Base-by-base conservation (phyloP, 2,888 invertebrate genomes). In the Tineola bisselliella region DNA sequence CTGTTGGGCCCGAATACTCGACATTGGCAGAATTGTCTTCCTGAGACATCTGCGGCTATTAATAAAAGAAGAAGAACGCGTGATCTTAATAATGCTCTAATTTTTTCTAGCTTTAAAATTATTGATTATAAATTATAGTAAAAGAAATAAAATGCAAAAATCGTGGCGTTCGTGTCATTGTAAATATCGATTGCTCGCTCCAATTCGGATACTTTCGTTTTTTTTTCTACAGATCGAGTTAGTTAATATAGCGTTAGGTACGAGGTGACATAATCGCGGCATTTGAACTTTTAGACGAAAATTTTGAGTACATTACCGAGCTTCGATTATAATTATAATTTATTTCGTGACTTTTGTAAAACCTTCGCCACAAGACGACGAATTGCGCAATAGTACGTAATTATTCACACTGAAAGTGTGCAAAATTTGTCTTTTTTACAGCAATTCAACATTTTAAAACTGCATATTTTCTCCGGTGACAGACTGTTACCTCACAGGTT, bases 91-190 rank as follows among this genome's bases (percentile, higher is more conserved):
- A 25, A 2, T 25, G 25, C 6, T 25, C 25, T 4, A 25, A 4
- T 4, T 25, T 25, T 25, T 25, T 25, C n/a, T n/a, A n/a, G n/a
- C n/a, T n/a, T n/a, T 31, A 31, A 31, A 31, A 31, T 31, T 38
- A 38, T 3, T n/a, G n/a, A 48, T 17, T 48, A 48, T 15, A 13
- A n/a, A n/a, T n/a, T n/a, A n/a, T n/a, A n/a, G n/a, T n/a, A n/a
- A 48, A 48, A 48, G 8, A 48, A 54, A 11, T 13, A 54, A 54
- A 19, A 19, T 8, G 6, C 18, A 18, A 54, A 54, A 54, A 18
- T 54, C 54, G 54, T 54, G 54, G 13, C 8, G 10, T 54, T 54
- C 54, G 54, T 54, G 54, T 54, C 54, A 54, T 54, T 54, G 54
- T 25, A 8, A 25, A 25, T 18, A 48, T 25, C 18, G 25, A 54